phyloP scores from a whole-genome alignment of 2,888 invertebrate genomes.

The Patella depressa region DNA sequence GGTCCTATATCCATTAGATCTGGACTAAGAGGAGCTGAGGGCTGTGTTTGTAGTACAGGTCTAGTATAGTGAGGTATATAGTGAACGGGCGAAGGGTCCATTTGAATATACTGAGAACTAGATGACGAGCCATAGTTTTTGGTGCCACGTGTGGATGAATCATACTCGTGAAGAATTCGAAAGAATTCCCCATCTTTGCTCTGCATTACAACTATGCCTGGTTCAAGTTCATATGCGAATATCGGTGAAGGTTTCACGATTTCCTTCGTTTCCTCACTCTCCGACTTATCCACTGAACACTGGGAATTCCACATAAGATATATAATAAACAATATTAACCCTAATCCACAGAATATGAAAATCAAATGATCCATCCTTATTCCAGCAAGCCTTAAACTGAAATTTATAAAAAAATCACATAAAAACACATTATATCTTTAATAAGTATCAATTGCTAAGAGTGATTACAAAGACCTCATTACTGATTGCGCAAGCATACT shows the following conservation, averaged over 20 bases:
- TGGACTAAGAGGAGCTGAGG: conserved; percentile 24
- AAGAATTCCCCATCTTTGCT: conserved; percentile 40
- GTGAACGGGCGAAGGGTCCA: conserved; percentile 21
- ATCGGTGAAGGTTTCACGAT: conserved; percentile 19
- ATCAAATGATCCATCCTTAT: conserved; percentile 30
- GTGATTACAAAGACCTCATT: no score
- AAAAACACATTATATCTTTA: no score
- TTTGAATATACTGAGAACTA: not conserved
- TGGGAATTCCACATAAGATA: conserved; percentile 40
- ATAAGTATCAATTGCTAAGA: no score
- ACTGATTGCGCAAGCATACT: no score
- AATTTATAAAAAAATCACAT: not conserved
- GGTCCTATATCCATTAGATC: not conserved
- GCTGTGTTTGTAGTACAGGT: conserved; percentile 15
- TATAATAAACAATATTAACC: conserved; percentile 27
- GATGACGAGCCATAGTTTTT: conserved; percentile 15
- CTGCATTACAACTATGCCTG: conserved; percentile 37
- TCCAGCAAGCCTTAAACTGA: conserved; percentile 31
- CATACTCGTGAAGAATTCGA: conserved; percentile 37
- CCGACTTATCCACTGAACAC: conserved; percentile 20
- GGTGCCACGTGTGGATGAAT: conserved; percentile 20
- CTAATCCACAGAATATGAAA: conserved; percentile 26
- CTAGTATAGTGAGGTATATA: conserved; percentile 24
- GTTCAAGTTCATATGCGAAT: conserved; percentile 40
- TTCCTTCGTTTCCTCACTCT: not conserved